These are phyloP conservation scores for Melanerpes aurifrons DNA, from an alignment of 2,113 vertebrate species.

Conservation along the genomic window DNA sequence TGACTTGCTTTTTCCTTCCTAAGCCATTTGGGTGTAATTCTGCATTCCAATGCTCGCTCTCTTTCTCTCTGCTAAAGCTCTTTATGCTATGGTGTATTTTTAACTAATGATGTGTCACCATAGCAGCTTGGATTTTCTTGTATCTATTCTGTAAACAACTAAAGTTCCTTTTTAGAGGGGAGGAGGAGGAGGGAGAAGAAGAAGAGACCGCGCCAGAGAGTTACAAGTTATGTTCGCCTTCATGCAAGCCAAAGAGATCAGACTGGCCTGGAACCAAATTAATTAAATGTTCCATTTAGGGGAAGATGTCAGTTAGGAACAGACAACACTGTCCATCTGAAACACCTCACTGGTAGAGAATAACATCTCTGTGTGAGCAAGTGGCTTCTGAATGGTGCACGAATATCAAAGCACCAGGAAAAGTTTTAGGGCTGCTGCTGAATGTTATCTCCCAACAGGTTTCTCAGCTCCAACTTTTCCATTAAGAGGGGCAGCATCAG, in stretches of 20 bases:
- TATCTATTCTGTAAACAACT: slow-evolving; percentile 66
- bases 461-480: slow-evolving; percentile 1
- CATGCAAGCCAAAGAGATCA: slow-evolving; percentile 2
- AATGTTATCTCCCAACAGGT: slow-evolving; percentile 11
- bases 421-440: slow-evolving; percentile 24
- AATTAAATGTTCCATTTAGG: slow-evolving; percentile 68
- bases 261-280: slow-evolving; percentile 55
- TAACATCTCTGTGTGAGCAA: background rate
- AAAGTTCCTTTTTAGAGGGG: slow-evolving; percentile 44
- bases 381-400: slow-evolving; percentile 34
- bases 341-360: slow-evolving; percentile 24
- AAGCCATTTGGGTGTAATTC: slow-evolving; percentile 1
- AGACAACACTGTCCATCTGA: slow-evolving; percentile 54
- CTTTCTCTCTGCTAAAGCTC: slow-evolving; percentile 14
- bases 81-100: slow-evolving; percentile 44
- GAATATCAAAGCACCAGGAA: slow-evolving; percentile 19
- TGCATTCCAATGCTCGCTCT: background rate
- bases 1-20: slow-evolving; percentile 52
- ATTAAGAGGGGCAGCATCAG: background rate
- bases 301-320: slow-evolving; percentile 62
- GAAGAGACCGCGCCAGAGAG: background rate
- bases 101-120: slow-evolving; percentile 52
- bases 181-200: background rate
- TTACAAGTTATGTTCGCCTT: slow-evolving; percentile 12
- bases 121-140: slow-evolving; percentile 46